Conservation (phyloP, 2,797 vertebrate species). For the Micrastur ruficollis region DNA sequence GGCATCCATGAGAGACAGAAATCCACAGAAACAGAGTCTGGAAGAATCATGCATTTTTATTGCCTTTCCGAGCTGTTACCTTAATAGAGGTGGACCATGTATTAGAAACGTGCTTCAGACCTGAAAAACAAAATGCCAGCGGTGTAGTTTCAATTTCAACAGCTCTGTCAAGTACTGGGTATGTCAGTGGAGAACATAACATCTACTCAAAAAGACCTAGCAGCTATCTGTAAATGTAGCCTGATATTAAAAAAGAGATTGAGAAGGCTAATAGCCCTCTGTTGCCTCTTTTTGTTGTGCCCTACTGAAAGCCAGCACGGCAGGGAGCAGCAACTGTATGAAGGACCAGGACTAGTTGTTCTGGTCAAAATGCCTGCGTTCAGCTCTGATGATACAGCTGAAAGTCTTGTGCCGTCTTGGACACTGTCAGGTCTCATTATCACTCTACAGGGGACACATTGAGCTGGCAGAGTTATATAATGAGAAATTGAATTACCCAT, state of each 20-base stretch:
- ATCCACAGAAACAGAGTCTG: neutral
- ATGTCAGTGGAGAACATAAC: neutral
- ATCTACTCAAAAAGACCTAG: neutral
- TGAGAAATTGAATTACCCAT: neutral
- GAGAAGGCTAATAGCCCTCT: slow-evolving; percentile 15
- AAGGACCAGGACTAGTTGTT: neutral
- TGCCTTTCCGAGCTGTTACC: neutral
- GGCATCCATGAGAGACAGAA: neutral
- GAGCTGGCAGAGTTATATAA: neutral
- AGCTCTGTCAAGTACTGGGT: neutral
- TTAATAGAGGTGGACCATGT: neutral
- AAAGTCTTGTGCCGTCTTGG: fast-evolving
- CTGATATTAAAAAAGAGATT: slow-evolving; percentile 35
- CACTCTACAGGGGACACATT: neutral
- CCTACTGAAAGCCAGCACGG: neutral
- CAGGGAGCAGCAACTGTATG: neutral
- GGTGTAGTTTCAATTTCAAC: neutral
- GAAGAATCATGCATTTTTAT: neutral
- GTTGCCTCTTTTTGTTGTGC: neutral
- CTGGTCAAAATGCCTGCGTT: neutral
- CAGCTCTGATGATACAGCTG: neutral
- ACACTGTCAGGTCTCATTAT: neutral
- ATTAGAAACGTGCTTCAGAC: neutral
- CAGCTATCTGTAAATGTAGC: neutral
- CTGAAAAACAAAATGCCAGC: neutral